Conservation (phyloP, 1,140 invertebrate genomes). For the Cataglyphis hispanica region DNA sequence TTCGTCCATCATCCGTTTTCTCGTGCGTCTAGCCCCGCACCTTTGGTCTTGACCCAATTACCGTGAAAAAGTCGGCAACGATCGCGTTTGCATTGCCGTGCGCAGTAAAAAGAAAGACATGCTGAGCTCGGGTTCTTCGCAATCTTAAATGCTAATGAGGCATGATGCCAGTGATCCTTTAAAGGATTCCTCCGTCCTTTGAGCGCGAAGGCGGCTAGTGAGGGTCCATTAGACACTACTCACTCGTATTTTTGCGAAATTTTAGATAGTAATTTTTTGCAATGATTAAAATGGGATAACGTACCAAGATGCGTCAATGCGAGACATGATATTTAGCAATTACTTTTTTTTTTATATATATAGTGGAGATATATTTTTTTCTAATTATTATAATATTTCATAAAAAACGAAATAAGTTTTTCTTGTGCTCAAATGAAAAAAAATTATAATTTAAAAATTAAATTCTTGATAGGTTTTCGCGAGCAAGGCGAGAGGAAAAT, state of each 20-base stretch:
- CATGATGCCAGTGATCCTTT: conserved; percentile 71
- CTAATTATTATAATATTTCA: conserved; percentile 1
- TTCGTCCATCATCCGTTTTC: conserved; percentile 36
- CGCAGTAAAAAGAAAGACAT: conserved; percentile 29
- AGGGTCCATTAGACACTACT: conserved; percentile 69
- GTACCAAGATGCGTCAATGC: background rate
- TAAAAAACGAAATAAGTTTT: background rate
- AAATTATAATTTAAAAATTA: background rate
- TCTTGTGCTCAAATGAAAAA: background rate
- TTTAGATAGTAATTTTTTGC: conserved; percentile 65
- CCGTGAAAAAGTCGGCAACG: conserved; percentile 31
- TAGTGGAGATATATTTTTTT: background rate
- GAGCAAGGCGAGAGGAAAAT: background rate
- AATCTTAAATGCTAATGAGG: conserved; percentile 79
- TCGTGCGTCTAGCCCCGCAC: conserved; percentile 25
- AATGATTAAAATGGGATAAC: conserved; percentile 65
- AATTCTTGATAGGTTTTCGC: background rate
- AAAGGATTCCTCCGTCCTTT: conserved; percentile 74
- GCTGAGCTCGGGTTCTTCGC: conserved; percentile 48
- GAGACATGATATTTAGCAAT: background rate
- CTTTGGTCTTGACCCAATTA: conserved; percentile 66
- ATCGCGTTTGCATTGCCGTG: conserved; percentile 44
- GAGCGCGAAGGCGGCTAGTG: conserved; percentile 69
- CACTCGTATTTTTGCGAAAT: conserved; percentile 61
- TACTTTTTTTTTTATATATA: conserved; percentile 14